Conservation (phyloP, 2,888 invertebrate species). For the Argyresthia goedartella region DNA sequence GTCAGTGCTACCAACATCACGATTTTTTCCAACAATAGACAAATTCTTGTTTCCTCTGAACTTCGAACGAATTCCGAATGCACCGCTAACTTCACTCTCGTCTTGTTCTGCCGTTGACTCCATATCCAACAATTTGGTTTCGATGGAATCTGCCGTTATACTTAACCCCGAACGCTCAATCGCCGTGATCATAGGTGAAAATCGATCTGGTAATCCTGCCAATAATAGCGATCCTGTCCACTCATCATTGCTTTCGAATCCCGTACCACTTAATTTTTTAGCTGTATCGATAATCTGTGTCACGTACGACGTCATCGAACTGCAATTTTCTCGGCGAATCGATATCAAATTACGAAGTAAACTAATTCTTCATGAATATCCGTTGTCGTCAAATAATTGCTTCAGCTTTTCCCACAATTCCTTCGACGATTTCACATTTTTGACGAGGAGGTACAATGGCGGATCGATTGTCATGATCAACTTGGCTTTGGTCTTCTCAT, state of each 20-base stretch:
- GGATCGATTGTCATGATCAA: conserved; percentile 4
- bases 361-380: conserved; percentile 3
- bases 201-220: conserved; percentile 2
- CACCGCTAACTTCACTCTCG: conserved; percentile 1
- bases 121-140: conserved; percentile 5
- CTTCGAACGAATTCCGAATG: conserved; percentile 2
- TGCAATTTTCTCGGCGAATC: conserved; percentile 1
- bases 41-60: neutral
- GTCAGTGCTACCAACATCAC: neutral
- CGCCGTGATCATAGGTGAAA: conserved; percentile 4
- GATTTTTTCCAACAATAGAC: conserved; percentile 1
- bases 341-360: conserved; percentile 1
- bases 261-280: conserved; percentile 2
- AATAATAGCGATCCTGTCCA: conserved; percentile 4
- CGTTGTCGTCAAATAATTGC: neutral
- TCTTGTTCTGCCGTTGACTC: neutral
- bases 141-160: conserved; percentile 4
- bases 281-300: conserved; percentile 4
- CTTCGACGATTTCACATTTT: neutral
- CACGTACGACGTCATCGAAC: conserved; percentile 4
- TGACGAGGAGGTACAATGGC: neutral
- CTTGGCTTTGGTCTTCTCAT: conserved; percentile 1
- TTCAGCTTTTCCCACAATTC: conserved; percentile 4
- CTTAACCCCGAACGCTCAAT: conserved; percentile 3
- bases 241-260: conserved; percentile 2